Evolutionary conservation across 35 echinoderm and acorn worm species (phyloP).

Genomic region (Antedon bifida): DNA sequence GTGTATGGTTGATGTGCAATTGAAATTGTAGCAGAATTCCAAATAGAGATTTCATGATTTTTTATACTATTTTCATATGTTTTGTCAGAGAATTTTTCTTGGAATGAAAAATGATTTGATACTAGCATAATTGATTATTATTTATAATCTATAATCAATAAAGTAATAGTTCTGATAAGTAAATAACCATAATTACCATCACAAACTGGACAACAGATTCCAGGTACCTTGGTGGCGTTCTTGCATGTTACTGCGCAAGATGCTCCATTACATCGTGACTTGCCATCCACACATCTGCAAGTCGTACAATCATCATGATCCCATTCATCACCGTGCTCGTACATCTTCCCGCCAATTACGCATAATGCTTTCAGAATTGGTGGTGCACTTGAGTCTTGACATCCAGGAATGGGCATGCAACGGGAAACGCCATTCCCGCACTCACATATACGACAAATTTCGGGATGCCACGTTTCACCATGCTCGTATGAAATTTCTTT

Average conservation of each 20-base stretch:
- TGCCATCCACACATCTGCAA: slow-evolving; percentile 54
- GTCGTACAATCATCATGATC: slow-evolving; percentile 79
- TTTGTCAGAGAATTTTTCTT: too few species aligned
- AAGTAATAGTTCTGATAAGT: too few species aligned
- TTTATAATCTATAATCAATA: too few species aligned
- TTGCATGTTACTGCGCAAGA: slow-evolving; percentile 58
- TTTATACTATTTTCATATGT: too few species aligned
- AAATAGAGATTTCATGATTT: too few species aligned
- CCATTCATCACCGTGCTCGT: slow-evolving; percentile 51
- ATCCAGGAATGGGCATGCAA: slow-evolving; percentile 50
- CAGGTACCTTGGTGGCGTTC: slow-evolving; percentile 39
- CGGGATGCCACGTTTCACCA: slow-evolving; percentile 52
- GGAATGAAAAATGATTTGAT: too few species aligned
- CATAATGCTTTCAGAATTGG: slow-evolving; percentile 21
- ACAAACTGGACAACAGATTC: slow-evolving; percentile 86
- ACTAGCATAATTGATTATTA: too few species aligned
- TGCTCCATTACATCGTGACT: slow-evolving; percentile 38
- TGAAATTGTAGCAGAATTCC: too few species aligned
- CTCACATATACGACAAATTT: slow-evolving; percentile 42
- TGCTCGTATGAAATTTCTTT: slow-evolving; percentile 33
- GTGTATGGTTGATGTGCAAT: too few species aligned
- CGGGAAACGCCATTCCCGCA: slow-evolving; percentile 38
- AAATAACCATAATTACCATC: slow-evolving; percentile 39
- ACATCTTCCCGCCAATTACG: slow-evolving; percentile 13
- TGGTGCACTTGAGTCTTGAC: slow-evolving; percentile 15